Evolutionary conservation across 1,140 invertebrate species (phyloP).

Genomic region (Phthorimaea operculella): DNA sequence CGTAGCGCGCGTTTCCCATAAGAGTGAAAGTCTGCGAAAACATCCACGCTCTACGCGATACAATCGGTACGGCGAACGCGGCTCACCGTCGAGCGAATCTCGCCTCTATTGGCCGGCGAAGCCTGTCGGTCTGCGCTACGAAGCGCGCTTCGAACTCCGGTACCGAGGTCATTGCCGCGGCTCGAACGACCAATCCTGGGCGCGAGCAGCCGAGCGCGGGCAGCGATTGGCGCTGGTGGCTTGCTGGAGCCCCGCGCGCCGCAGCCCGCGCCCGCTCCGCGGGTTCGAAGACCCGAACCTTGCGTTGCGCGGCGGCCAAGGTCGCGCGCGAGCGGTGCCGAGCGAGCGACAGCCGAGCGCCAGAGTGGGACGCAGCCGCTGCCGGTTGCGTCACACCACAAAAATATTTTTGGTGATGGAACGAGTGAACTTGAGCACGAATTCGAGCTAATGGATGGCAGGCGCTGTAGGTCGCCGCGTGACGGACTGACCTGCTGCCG

Average conservation of each 20-base stretch:
- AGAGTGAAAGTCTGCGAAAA: slow-evolving; percentile 71
- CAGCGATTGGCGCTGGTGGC: slow-evolving; percentile 47
- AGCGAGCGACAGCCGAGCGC: slow-evolving; percentile 37
- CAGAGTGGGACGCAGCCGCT: slow-evolving; percentile 50
- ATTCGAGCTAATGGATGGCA: slow-evolving; percentile 62
- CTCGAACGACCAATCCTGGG: slow-evolving; percentile 57
- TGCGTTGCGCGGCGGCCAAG: slow-evolving; percentile 67
- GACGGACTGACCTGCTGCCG: slow-evolving; percentile 56
- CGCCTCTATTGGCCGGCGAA: slow-evolving; percentile 43
- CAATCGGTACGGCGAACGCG: slow-evolving; percentile 48
- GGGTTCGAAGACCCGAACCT: slow-evolving; percentile 69
- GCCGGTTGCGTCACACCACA: slow-evolving; percentile 62
- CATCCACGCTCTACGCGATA: slow-evolving; percentile 58
- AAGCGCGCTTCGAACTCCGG: slow-evolving; percentile 63
- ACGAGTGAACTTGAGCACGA: slow-evolving; percentile 67
- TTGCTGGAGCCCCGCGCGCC: slow-evolving; percentile 30
- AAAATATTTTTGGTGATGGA: slow-evolving; percentile 68
- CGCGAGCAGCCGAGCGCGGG: slow-evolving; percentile 49
- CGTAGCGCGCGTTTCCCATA: slow-evolving; percentile 49
- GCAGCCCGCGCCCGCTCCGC: slow-evolving; percentile 35
- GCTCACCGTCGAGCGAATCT: slow-evolving; percentile 43
- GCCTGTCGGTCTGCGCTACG: slow-evolving; percentile 48
- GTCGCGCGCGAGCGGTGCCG: slow-evolving; percentile 61
- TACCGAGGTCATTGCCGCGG: slow-evolving; percentile 69
- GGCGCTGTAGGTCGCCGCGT: slow-evolving; percentile 57